phyloP scores from a whole-genome alignment of 2,113 vertebrate genomes.

The Daphoenositta chrysoptera region DNA sequence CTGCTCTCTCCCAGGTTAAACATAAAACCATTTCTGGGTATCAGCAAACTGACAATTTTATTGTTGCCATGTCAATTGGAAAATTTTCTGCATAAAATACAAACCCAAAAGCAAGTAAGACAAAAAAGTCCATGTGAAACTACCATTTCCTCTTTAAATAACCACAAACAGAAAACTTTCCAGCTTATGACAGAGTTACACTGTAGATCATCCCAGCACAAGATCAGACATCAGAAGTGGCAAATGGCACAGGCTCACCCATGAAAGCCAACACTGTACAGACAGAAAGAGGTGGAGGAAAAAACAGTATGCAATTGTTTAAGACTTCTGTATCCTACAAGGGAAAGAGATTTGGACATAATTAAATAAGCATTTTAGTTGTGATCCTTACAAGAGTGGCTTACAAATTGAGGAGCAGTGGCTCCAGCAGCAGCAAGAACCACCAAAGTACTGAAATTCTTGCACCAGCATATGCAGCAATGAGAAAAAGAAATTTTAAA shows the following conservation, averaged over 20 bases:
- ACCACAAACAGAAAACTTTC: neutral
- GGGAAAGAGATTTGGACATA: neutral
- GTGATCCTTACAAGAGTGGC: neutral
- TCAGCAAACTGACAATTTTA: neutral
- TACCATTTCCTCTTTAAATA: conserved; percentile 22
- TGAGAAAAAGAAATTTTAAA: neutral
- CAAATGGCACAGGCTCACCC: neutral
- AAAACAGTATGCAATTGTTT: neutral
- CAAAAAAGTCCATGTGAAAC: neutral
- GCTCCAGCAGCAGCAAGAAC: neutral
- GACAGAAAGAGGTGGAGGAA: neutral
- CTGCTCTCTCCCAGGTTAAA: neutral
- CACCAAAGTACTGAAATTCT: neutral
- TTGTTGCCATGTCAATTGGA: neutral
- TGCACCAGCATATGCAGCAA: conserved; percentile 4
- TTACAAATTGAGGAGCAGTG: neutral
- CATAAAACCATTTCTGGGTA: neutral
- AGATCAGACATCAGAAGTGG: neutral
- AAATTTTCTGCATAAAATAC: conserved; percentile 19
- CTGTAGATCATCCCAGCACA: neutral
- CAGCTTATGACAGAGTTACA: neutral
- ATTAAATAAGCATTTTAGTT: neutral
- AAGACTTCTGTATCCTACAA: neutral
- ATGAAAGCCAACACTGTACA: neutral
- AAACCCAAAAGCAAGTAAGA: neutral